These are phyloP conservation scores for Torymus texanus DNA, from an alignment of 2,888 invertebrate genomes.

Conservation along the genomic window DNA sequence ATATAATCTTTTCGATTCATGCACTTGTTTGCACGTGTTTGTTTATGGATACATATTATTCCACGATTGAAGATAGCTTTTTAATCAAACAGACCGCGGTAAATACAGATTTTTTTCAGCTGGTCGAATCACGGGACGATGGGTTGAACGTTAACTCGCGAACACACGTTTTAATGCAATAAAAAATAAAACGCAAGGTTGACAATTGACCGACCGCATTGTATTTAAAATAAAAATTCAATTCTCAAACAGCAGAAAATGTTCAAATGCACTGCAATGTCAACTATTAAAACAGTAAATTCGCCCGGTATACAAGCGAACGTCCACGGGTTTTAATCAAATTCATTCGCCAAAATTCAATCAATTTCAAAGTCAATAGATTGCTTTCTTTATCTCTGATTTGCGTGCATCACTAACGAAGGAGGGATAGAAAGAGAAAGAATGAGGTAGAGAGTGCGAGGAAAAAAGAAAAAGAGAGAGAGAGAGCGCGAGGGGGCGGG, in stretches of 20 bases:
- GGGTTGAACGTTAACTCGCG: too few species aligned
- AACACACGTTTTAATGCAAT: constrained; percentile 17
- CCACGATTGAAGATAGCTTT: constrained; percentile 16
- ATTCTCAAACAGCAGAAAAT: constrained; percentile 35
- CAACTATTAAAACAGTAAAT: constrained; percentile 53
- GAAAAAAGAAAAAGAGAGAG: background rate
- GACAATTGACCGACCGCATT: constrained; percentile 29
- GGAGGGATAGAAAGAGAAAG: constrained; percentile 47
- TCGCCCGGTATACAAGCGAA: constrained; percentile 29
- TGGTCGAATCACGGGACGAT: background rate
- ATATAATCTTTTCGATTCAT: too few species aligned
- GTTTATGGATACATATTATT: background rate
- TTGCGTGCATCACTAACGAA: constrained; percentile 33
- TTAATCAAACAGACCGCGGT: background rate
- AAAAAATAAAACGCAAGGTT: constrained; percentile 32
- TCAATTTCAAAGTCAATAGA: constrained; percentile 54
- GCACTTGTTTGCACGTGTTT: background rate
- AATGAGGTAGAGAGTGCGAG: constrained; percentile 1
- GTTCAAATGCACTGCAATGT: constrained; percentile 46
- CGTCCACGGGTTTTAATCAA: constrained; percentile 48
- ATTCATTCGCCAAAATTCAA: constrained; percentile 55
- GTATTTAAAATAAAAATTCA: constrained; percentile 45
- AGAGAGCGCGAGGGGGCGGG: background rate
- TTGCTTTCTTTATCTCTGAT: constrained; percentile 49
- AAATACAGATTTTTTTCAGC: background rate